phyloP scores from a whole-genome alignment of 2,113 vertebrate genomes.

The Aythya baeri region DNA sequence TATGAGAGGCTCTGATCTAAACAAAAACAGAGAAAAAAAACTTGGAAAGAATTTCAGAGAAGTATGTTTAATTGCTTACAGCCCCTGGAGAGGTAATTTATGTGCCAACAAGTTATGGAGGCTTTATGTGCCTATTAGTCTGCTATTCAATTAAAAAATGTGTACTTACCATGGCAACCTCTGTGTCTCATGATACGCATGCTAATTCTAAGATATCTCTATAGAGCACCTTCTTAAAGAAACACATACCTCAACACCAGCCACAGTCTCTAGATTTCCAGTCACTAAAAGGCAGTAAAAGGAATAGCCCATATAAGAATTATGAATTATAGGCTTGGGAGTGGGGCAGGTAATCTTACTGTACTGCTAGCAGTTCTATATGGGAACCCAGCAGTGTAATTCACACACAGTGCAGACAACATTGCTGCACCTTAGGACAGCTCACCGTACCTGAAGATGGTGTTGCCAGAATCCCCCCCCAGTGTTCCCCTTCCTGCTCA shows the following conservation, averaged over 20 bases:
- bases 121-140: constrained; percentile 78
- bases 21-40: constrained; percentile 28
- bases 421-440: background rate
- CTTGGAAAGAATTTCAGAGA: constrained; percentile 60
- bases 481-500: background rate
- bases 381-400: background rate
- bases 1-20: constrained; percentile 1
- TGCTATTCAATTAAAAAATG: constrained; percentile 77
- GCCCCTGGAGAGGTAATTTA: constrained; percentile 73
- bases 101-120: constrained; percentile 68
- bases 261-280: background rate
- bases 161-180: constrained; percentile 71
- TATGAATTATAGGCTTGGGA: background rate
- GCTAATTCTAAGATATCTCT: constrained; percentile 64
- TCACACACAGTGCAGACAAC: accelerated
- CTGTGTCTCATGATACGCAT: constrained; percentile 47
- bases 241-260: constrained; percentile 31
- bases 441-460: background rate
- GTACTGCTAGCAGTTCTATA: background rate
- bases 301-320: constrained; percentile 6
- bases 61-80: constrained; percentile 69
- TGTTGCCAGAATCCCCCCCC: background rate
- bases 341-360: background rate
- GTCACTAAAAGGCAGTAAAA: background rate
- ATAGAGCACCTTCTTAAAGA: constrained; percentile 69